Base-by-base conservation (phyloP, 1,140 invertebrate genomes). In the Drosophila ogumai region DNA sequence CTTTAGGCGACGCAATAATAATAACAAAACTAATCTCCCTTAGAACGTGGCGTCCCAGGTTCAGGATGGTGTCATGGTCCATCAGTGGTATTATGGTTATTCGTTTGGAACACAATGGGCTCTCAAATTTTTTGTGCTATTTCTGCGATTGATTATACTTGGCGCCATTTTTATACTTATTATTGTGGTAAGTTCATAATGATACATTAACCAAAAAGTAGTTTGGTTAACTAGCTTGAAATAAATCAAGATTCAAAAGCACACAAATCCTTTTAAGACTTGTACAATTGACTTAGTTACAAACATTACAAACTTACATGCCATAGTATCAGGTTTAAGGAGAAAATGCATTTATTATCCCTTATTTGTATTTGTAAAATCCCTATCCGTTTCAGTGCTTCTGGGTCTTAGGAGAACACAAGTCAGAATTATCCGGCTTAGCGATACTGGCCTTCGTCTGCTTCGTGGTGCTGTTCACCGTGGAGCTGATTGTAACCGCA, bases 11-110 rank as follows among this genome's bases (percentile, higher is more conserved):
- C 22, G 22, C 22, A 22, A 22, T 22, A 22, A 1, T 22, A 6
- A 28, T 32, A n/a, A 5, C n/a, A n/a, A 47, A 47, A 47, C 44
- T 15, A 15, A 25, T 15, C 46, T 47, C 4, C 47, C 25, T 25
- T 25, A 91, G 91, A 77, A 80, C 22, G 79, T 82, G 19, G 69
- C 84, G 1, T 58, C 50, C 8, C 91, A 91, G 38, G 46, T 75
- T 4, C 58, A 79, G 40, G 84, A 92, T 40, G 79, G 82, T 36
- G 80, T 87, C 7, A 65, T 79, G 71, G 80, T 68, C 5, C 91
- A 92, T 76, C 84, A 92, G 47, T 91, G 86, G 91, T 74, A 86
- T 19, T 91, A 92, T 40, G 91, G 91, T 0, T 86, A 68, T 49
- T 41, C 50, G 3, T 86, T 84, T 44, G 34, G 22, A 3, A 40